Percentiles rank a stretch among this genome's conserved stretches.
Evolutionary conservation across 2,888 invertebrate species (phyloP).

Genomic region (Junonia oenone): DNA sequence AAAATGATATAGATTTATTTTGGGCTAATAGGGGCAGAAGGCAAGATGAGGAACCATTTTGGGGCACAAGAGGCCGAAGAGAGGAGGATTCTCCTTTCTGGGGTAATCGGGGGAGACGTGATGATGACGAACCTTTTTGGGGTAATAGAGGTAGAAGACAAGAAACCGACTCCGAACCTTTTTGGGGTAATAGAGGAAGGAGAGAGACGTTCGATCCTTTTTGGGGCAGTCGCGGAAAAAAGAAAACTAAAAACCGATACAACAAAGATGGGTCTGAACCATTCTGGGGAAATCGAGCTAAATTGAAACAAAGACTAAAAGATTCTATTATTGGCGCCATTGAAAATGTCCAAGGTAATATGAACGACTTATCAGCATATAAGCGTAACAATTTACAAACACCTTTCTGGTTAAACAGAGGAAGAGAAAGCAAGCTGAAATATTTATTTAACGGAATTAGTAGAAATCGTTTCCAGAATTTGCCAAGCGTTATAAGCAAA

Average conservation of each 20-base stretch:
- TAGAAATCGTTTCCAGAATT: conserved; percentile 27
- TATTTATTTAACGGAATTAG: conserved; percentile 41
- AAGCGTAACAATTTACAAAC: conserved; percentile 34
- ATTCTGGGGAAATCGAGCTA: conserved; percentile 47
- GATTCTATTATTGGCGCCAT: conserved; percentile 47
- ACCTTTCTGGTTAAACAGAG: conserved; percentile 50
- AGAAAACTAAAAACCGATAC: conserved; percentile 23
- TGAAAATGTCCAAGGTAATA: conserved; percentile 46
- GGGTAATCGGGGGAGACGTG: conserved; percentile 40
- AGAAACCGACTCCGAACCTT: conserved; percentile 44
- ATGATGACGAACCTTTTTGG: conserved; percentile 49
- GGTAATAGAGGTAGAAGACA: conserved; percentile 41
- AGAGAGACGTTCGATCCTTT: conserved; percentile 44
- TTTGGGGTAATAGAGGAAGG: conserved; percentile 67
- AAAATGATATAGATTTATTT: conserved; percentile 29
- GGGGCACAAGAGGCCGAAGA: conserved; percentile 51
- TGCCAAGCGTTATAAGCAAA: conserved; percentile 11
- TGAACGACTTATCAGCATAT: conserved; percentile 45
- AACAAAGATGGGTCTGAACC: conserved; percentile 1
- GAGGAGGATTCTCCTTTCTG: conserved; percentile 41
- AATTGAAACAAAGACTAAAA: conserved; percentile 42
- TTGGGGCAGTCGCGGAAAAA: conserved; percentile 56
- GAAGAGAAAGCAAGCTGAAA: conserved; percentile 48
- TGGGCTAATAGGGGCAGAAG: conserved; percentile 38
- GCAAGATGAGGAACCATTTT: conserved; percentile 48